Percentiles rank a stretch among this genome's conserved stretches.
Evolutionary conservation across 1,140 invertebrate species (phyloP).

Genomic region (Apis laboriosa): DNA sequence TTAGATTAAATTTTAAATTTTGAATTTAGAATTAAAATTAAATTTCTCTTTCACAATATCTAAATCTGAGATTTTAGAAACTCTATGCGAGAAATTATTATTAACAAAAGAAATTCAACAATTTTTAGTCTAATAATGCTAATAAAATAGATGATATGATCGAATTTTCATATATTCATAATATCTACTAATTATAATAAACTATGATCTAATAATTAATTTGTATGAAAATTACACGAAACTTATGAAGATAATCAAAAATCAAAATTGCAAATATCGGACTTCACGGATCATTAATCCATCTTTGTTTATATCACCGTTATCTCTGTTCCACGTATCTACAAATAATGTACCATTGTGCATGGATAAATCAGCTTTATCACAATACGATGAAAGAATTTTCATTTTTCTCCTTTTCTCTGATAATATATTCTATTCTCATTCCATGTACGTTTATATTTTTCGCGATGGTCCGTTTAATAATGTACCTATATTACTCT

Average conservation of each 20-base stretch:
- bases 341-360: constrained; percentile 43
- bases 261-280: constrained; percentile 8
- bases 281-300: constrained; percentile 39
- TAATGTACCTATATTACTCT: neutral
- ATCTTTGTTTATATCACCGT: constrained; percentile 28
- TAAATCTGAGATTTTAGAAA: too few species aligned
- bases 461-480: neutral
- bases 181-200: neutral
- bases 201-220: constrained; percentile 9
- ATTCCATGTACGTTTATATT: neutral
- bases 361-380: constrained; percentile 9
- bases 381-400: neutral
- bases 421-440: neutral
- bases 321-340: constrained; percentile 9
- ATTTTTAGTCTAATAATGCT: too few species aligned
- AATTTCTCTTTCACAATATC: too few species aligned
- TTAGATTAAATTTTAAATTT: neutral
- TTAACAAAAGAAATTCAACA: neutral
- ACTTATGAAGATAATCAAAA: constrained; percentile 22
- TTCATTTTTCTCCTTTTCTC: neutral
- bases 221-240: neutral
- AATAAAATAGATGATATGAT: neutral
- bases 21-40: too few species aligned
- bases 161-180: neutral
- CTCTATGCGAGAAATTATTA: neutral